Base-by-base conservation (phyloP, 2,113 vertebrate species). In the Galbula dea region DNA sequence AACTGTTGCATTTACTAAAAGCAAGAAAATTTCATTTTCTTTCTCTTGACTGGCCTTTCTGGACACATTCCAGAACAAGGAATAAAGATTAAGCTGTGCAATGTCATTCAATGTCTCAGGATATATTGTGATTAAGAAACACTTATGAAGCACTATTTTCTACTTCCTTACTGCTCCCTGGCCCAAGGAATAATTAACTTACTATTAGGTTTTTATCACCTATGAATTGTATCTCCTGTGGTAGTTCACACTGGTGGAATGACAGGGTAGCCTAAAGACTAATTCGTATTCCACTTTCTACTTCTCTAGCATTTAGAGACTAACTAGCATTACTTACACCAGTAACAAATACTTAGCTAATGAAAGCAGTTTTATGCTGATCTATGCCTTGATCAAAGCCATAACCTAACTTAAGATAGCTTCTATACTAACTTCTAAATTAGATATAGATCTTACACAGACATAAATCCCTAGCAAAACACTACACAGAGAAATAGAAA, bases 1-100 rank as follows among this genome's bases (percentile, higher is more conserved):
- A 90, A 94, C 62, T 86, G 67, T 61, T 59, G 96, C 36, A 67
- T 87, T 89, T 83, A 89, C 87, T 89, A 73, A 92, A 71, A 18
- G 34, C 22, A 81, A 69, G 59, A 49, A 9, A 37, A 27, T 48
- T 88, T 51, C 1, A 14, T 90, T 59, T 61, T 74, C 32, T 59
- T 88, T 78, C 48, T 93, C 62, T 39, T 57, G 37, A 18, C 32
- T 78, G 27, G 20, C 49, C 45, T 79, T 71, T 94, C 51, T 58
- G 66, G 41, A 6, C 76, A 29, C 45, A 41, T 83, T 66, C 39
- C 32, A 69, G 62, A 82, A 57, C 14, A 81, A 61, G 17, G 12
- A 82, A 77, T 54, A 83, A 71, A 82, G 63, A 34, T 46, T 55
- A 81, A 59, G 49, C 18, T 85, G 11, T 68, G 49, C 6, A 45